Evolutionary conservation across 2,113 vertebrate genomes (phyloP).

Genomic region (Harpagus bidentatus): DNA sequence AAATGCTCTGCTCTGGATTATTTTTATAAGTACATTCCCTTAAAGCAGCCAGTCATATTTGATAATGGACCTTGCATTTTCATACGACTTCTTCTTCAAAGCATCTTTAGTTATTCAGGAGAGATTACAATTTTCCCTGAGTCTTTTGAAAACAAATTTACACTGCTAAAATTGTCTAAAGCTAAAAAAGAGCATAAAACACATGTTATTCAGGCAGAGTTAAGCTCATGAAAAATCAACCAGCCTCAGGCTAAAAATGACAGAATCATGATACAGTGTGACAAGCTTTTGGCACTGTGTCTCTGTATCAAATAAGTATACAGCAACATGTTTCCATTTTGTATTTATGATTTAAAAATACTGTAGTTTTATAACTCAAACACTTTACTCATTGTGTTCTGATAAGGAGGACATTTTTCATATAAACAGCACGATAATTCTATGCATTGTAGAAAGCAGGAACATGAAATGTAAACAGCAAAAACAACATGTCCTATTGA

Average conservation of each 20-base stretch:
- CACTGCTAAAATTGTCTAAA: conserved; percentile 48
- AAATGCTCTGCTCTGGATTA: conserved; percentile 45
- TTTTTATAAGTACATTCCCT: conserved; percentile 34
- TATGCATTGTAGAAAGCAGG: neutral
- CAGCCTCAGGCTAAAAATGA: conserved; percentile 39
- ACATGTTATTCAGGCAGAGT: conserved; percentile 12
- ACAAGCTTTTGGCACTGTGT: conserved; percentile 40
- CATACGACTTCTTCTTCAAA: conserved; percentile 22
- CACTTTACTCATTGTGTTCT: conserved; percentile 24
- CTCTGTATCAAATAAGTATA: neutral
- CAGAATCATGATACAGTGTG: conserved; percentile 21
- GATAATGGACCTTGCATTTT: neutral
- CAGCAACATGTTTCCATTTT: conserved; percentile 22
- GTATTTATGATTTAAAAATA: conserved; percentile 37
- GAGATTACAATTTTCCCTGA: neutral
- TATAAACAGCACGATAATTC: neutral
- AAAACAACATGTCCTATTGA: neutral
- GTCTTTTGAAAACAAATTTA: conserved; percentile 50
- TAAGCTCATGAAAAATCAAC: conserved; percentile 37
- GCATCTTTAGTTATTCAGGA: conserved; percentile 32
- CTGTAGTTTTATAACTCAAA: neutral
- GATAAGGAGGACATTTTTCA: neutral
- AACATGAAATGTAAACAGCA: conserved; percentile 24
- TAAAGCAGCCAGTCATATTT: neutral
- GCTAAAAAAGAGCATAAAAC: conserved; percentile 37